Evolutionary conservation across 2,113 vertebrate genomes (phyloP).

Genomic region (Chaetodon trifascialis): DNA sequence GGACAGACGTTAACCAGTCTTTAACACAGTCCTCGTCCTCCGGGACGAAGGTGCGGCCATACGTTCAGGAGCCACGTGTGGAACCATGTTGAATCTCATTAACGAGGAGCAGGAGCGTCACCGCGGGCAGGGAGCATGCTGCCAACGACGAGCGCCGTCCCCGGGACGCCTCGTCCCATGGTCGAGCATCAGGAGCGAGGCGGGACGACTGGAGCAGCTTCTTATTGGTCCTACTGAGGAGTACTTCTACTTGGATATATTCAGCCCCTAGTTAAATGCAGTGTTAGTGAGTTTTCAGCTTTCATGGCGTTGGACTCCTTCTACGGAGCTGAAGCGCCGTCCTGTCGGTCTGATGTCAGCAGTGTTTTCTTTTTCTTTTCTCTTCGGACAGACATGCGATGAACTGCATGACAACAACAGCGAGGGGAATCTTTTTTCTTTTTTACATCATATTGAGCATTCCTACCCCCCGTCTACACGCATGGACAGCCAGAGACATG

Average conservation of each 20-base stretch:
- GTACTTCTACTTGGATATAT: slow-evolving; percentile 32
- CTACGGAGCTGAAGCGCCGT: background rate
- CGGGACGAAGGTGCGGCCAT: background rate
- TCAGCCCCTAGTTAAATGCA: slow-evolving; percentile 26
- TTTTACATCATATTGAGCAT: slow-evolving; percentile 32
- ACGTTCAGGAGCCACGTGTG: background rate
- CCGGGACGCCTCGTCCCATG: too few species aligned
- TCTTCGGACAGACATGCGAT: slow-evolving; percentile 89
- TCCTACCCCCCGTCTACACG: slow-evolving; percentile 49
- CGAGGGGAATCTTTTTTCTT: slow-evolving; percentile 40
- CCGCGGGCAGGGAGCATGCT: slow-evolving; percentile 22
- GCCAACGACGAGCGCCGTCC: background rate
- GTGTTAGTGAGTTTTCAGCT: slow-evolving; percentile 13
- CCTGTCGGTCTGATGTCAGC: slow-evolving; percentile 25
- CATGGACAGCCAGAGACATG: slow-evolving; percentile 52
- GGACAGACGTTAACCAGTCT: too few species aligned
- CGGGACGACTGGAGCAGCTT: background rate
- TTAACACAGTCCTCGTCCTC: background rate
- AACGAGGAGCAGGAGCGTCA: background rate
- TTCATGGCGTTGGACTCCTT: background rate
- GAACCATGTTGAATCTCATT: background rate
- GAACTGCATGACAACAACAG: slow-evolving; percentile 85
- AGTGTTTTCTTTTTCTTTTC: slow-evolving; percentile 62
- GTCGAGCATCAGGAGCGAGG: background rate
- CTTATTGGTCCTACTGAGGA: slow-evolving; percentile 29